Conservation (phyloP, 2,113 vertebrate species). For the Orthonyx spaldingii region DNA sequence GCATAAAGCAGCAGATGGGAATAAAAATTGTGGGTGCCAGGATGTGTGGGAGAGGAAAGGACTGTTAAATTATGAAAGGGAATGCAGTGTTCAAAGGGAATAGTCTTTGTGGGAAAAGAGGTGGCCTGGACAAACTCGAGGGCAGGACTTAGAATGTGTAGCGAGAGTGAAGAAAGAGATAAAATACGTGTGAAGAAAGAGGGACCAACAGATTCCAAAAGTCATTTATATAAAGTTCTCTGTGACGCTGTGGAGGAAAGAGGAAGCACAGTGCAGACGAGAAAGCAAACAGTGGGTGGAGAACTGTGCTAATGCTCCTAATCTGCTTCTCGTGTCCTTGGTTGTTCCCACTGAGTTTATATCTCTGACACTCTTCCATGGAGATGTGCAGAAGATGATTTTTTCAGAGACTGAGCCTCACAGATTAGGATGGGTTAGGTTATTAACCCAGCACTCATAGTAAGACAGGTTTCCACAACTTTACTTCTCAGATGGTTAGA, state of each 20-base stretch:
- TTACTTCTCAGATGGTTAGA: neutral
- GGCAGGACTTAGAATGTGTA: neutral
- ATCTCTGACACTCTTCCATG: neutral
- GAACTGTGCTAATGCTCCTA: constrained; percentile 44
- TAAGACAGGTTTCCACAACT: neutral
- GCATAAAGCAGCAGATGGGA: constrained; percentile 67
- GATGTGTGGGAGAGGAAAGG: constrained; percentile 58
- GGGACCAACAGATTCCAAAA: neutral
- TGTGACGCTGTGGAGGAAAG: neutral
- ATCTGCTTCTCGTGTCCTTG: constrained; percentile 23
- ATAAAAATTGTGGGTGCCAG: constrained; percentile 60
- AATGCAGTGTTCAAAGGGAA: neutral
- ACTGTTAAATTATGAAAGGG: constrained; percentile 45
- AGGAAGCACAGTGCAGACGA: neutral
- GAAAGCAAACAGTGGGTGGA: constrained; percentile 40
- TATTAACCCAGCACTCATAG: neutral
- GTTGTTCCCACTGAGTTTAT: neutral
- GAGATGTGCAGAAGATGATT: neutral
- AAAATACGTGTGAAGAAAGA: neutral
- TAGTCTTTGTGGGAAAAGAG: neutral
- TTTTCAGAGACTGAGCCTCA: neutral
- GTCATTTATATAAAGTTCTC: neutral
- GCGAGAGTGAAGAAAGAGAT: neutral
- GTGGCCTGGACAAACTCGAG: neutral
- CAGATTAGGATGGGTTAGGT: neutral